phyloP scores from a whole-genome alignment of 2,888 invertebrate genomes.

The Atrina japonica region DNA sequence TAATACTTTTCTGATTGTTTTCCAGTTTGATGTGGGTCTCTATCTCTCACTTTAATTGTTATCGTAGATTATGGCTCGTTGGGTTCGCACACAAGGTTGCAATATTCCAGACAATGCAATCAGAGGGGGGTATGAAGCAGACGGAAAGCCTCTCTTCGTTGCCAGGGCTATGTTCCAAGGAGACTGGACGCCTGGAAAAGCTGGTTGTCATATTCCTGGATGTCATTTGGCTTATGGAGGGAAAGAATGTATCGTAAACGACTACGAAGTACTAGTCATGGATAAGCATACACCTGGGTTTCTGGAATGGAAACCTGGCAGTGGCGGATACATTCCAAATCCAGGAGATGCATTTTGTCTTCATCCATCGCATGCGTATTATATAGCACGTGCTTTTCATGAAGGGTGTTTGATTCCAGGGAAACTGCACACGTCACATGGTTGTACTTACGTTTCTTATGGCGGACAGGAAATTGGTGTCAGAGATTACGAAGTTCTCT shows the following conservation, averaged over 20 bases:
- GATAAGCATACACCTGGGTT: slow-evolving; percentile 1
- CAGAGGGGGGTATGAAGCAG: slow-evolving; percentile 13
- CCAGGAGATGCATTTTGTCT: background rate
- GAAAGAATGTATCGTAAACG: slow-evolving; percentile 2
- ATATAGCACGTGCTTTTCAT: slow-evolving; percentile 4
- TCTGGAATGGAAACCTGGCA: slow-evolving; percentile 8
- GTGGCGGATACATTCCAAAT: slow-evolving; percentile 2
- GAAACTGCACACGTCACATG: slow-evolving; percentile 19
- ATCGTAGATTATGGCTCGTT: slow-evolving; percentile 1
- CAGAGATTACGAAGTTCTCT: slow-evolving; percentile 27
- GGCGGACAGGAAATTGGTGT: slow-evolving; percentile 4
- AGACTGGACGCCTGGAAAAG: slow-evolving; percentile 15
- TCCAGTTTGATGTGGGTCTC: too few relatives aligned
- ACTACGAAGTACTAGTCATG: slow-evolving; percentile 22
- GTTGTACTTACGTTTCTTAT: slow-evolving; percentile 20
- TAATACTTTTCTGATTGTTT: too few relatives aligned
- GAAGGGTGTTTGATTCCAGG: slow-evolving; percentile 19
- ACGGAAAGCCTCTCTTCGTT: slow-evolving; percentile 18
- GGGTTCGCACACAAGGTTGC: slow-evolving; percentile 10
- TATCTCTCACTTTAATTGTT: too few relatives aligned
- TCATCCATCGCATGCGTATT: background rate
- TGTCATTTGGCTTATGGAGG: slow-evolving; percentile 17
- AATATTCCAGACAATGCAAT: slow-evolving; percentile 21
- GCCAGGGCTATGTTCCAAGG: slow-evolving; percentile 4
- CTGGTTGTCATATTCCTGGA: slow-evolving; percentile 25